Base-by-base conservation (phyloP, 1,140 invertebrate species). In the Trachymyrmex septentrionalis region DNA sequence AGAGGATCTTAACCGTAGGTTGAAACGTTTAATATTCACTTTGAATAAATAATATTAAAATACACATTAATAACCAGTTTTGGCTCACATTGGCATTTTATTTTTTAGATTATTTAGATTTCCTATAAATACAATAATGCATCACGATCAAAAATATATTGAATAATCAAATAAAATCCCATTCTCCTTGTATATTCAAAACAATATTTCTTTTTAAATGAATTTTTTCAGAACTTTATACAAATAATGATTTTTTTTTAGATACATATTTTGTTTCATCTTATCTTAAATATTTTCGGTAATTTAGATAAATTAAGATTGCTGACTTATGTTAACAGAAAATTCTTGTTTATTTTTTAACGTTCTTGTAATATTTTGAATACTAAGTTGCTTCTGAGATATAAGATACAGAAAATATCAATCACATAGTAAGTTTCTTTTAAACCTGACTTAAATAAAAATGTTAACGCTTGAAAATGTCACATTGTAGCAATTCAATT, bases 21-120 rank as follows among this genome's bases (percentile, higher is more conserved):
- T n/a, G n/a, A n/a, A n/a, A n/a, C n/a, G n/a, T n/a, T n/a, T n/a
- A n/a, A n/a, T n/a, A n/a, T n/a, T n/a, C n/a, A n/a, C n/a, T n/a
- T n/a, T n/a, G n/a, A n/a, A n/a, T n/a, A n/a, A n/a, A n/a, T n/a
- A n/a, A n/a, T n/a, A n/a, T n/a, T n/a, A n/a, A n/a, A n/a, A n/a
- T n/a, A n/a, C n/a, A n/a, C n/a, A n/a, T n/a, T n/a, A n/a, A n/a
- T n/a, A n/a, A n/a, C n/a, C n/a, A n/a, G n/a, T n/a, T n/a, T n/a
- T n/a, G n/a, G n/a, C n/a, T n/a, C n/a, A n/a, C n/a, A n/a, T n/a
- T n/a, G n/a, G n/a, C n/a, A n/a, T n/a, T n/a, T n/a, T n/a, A n/a
- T n/a, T n/a, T n/a, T n/a, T n/a, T 14, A 72, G 44, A 27, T 53
- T 63, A 80, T 77, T 66, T 16, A 53, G 30, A 24, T n/a, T 24